These are phyloP conservation scores for Andinoacara biseriatus DNA, from an alignment of 2,113 vertebrate genomes.

Conservation along the genomic window DNA sequence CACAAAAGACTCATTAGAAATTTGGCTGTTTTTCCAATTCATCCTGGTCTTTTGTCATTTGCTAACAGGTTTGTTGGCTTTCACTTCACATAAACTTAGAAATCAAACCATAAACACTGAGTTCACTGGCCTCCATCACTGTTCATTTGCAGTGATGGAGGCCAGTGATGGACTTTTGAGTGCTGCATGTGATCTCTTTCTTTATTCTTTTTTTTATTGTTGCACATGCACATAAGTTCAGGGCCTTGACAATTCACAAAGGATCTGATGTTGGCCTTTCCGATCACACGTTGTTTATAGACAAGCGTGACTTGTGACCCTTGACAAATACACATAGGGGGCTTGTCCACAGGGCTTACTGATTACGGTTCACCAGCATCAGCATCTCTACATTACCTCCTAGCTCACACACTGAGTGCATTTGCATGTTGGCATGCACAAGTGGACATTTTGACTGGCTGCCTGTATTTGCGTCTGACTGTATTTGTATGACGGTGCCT, in stretches of 20 bases:
- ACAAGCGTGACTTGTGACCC: background rate
- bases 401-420: background rate
- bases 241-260: background rate
- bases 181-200: background rate
- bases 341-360: background rate
- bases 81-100: background rate
- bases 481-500: slow-evolving; percentile 33
- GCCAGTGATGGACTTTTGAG: background rate
- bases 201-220: background rate
- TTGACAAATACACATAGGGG: background rate
- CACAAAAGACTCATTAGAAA: background rate
- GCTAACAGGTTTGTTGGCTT: slow-evolving; percentile 8
- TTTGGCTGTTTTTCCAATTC: background rate
- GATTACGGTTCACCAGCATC: background rate
- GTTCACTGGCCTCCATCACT: background rate
- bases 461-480: slow-evolving; percentile 25
- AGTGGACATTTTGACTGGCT: slow-evolving; percentile 13
- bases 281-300: background rate
- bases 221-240: background rate
- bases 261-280: background rate
- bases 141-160: too few relatives aligned
- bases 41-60: background rate
- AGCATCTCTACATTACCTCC: background rate
- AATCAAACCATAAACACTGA: background rate
- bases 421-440: background rate